These are phyloP conservation scores for Brotula barbata DNA, from an alignment of 2,797 vertebrate genomes.

Conservation along the genomic window DNA sequence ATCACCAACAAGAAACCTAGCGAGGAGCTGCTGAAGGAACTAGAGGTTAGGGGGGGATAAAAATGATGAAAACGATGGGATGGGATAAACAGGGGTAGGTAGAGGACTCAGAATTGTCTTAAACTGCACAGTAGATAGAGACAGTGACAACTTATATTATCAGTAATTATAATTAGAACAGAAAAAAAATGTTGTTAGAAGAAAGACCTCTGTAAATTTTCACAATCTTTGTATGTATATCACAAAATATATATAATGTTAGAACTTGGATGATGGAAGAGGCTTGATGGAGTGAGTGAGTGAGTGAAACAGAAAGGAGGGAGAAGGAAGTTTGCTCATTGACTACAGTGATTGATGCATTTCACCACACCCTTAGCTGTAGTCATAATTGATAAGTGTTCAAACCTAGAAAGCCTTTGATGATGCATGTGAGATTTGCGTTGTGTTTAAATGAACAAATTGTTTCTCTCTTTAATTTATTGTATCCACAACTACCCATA, in stretches of 20 bases:
- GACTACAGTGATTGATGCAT: constrained; percentile 11
- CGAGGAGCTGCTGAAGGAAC: constrained; percentile 78
- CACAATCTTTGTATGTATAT: too few relatives aligned
- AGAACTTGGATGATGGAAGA: too few relatives aligned
- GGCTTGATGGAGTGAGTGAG: too few relatives aligned
- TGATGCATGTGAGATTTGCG: constrained; percentile 9
- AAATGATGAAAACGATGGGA: too few relatives aligned
- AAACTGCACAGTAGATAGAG: background rate
- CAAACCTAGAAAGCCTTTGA: background rate
- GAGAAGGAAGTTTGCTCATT: too few relatives aligned
- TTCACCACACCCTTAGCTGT: background rate
- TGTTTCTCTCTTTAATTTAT: background rate
- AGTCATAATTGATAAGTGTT: constrained; percentile 7
- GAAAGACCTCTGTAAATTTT: too few relatives aligned
- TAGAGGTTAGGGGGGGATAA: constrained; percentile 80
- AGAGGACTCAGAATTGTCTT: background rate
- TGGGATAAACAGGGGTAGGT: background rate
- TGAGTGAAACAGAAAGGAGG: too few relatives aligned
- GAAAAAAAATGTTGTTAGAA: too few relatives aligned
- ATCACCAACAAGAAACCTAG: constrained; percentile 89
- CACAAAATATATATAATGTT: too few relatives aligned
- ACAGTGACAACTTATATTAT: too few relatives aligned
- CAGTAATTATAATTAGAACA: too few relatives aligned
- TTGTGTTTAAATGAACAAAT: constrained; percentile 17
- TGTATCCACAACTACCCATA: constrained; percentile 4